Evolutionary conservation across 2,113 vertebrate genomes (phyloP).

Genomic region (Taxidea taxus): DNA sequence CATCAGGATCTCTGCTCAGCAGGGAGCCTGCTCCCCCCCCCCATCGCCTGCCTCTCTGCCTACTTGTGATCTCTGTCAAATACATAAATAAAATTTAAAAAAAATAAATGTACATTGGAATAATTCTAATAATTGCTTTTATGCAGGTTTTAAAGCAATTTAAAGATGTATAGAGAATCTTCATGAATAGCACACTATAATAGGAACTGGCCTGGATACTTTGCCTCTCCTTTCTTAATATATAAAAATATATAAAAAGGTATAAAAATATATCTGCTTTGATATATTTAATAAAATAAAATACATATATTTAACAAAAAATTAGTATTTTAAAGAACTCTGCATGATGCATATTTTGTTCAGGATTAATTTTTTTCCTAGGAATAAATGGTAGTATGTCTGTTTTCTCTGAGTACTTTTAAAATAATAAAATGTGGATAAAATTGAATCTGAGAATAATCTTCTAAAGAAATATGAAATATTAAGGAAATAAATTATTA

Average conservation of each 20-base stretch:
- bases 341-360: background rate
- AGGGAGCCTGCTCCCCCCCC: too few relatives aligned
- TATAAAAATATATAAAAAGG: too few relatives aligned
- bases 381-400: background rate
- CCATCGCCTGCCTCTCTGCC: too few relatives aligned
- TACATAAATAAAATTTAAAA: too few relatives aligned
- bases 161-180: background rate
- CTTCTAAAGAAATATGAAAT: constrained; percentile 6
- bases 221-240: background rate
- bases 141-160: background rate
- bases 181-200: background rate
- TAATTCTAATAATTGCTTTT: background rate
- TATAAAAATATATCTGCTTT: too few relatives aligned
- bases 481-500: constrained; percentile 39
- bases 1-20: too few relatives aligned
- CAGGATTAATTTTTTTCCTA: background rate
- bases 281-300: background rate
- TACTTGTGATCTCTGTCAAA: too few relatives aligned
- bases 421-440: background rate
- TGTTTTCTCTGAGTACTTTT: background rate
- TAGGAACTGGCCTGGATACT: background rate
- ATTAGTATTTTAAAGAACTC: background rate
- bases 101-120: background rate
- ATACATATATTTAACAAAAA: background rate
- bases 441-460: background rate